Evolutionary conservation across 2,888 invertebrate genomes (phyloP), one percentile per base, ranked within the genome.

Genomic region (Torymus aiolomorphi): DNA sequence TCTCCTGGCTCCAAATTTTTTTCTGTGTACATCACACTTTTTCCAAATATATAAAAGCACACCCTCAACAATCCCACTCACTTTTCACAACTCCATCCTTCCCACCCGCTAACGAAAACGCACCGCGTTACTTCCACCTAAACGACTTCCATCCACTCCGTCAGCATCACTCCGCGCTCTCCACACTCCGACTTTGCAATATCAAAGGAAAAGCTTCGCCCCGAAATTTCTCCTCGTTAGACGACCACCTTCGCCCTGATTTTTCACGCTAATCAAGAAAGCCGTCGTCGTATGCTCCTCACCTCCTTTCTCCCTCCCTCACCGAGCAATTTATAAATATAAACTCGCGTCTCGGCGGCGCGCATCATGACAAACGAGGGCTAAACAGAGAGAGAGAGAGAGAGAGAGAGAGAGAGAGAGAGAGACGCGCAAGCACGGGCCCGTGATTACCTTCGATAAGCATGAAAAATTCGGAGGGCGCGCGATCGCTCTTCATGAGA

Each of bases 311-410:
- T 31, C 31, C 5, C 5, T 5, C 31, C 5, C 31, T 5, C 3
- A 31, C 31, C 4, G 31, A 56, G 73, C 73, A 72, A 81, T 81
- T 81, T 78, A 76, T 81, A 81, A 81, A 81, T 73, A 78, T 81
- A 81, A 81, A 76, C 74, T 66, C 61, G 59, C 51, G 63, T 52
- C 61, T 42, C 67, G 49, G 2, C 49, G 51, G 11, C 31, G 42
- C 16, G 49, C 70, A 49, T 61, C 73, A 10, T 71, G 79, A 79
- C 54, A 79, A 79, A 75, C 59, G 74, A 62, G 78, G 69, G 18
- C 56, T 61, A 73, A 78, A 63, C 73, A n/a, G n/a, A n/a, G n/a
- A n/a, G n/a, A n/a, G n/a, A n/a, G n/a, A n/a, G n/a, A n/a, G n/a
- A n/a, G n/a, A n/a, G n/a, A n/a, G n/a, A 78, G 63, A 62, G 78